Conservation (phyloP, 2,888 invertebrate genomes). For the Tenthredo notha region DNA sequence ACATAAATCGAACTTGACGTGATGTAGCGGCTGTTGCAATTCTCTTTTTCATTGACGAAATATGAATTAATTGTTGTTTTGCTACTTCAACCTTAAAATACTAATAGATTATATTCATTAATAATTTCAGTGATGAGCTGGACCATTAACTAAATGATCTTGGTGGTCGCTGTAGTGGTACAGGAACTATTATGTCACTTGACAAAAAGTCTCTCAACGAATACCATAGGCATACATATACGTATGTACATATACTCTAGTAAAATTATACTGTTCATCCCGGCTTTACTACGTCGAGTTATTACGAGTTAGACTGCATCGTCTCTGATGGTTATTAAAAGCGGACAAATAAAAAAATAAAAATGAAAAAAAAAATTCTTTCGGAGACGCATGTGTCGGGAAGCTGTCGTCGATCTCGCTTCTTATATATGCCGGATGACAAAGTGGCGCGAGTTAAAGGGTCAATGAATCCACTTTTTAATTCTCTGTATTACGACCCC, state of each 20-base stretch:
- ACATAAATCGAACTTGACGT: neutral
- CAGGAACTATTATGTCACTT: conserved; percentile 34
- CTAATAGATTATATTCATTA: conserved; percentile 9
- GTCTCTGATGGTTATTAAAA: conserved; percentile 49
- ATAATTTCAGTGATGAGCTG: conserved; percentile 15
- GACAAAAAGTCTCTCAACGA: conserved; percentile 11
- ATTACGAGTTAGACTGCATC: conserved; percentile 49
- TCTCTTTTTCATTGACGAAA: neutral
- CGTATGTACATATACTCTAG: neutral
- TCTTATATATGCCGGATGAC: conserved; percentile 40
- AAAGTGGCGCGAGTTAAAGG: conserved; percentile 1
- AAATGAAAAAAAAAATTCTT: neutral
- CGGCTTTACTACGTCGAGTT: conserved; percentile 34
- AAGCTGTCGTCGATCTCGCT: conserved; percentile 47
- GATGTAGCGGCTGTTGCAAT: neutral
- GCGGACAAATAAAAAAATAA: neutral
- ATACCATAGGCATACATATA: conserved; percentile 1
- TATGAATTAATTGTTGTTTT: neutral
- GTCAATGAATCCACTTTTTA: conserved; percentile 33
- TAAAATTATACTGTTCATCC: conserved; percentile 21
- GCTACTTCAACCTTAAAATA: neutral
- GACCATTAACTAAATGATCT: conserved; percentile 30
- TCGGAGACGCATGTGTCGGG: conserved; percentile 33
- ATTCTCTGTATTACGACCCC: neutral
- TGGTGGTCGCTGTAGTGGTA: neutral